Conservation (phyloP, 2,797 vertebrate genomes). For the Neomorphus geoffroyi region DNA sequence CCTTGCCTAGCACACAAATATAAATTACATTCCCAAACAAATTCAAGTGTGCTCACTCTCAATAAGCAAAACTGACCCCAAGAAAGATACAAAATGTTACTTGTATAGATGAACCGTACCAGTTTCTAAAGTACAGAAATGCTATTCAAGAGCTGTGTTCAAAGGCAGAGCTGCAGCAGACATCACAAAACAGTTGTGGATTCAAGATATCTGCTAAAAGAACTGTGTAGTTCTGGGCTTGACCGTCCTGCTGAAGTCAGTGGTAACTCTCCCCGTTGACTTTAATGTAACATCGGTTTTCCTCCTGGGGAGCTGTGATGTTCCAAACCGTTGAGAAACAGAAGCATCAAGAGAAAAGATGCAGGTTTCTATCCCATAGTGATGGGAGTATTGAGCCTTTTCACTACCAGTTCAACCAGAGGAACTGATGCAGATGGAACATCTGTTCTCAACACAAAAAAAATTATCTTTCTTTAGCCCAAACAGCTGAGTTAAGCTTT, state of each 20-base stretch:
- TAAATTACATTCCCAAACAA: background rate
- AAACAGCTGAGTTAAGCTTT: background rate
- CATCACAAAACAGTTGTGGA: background rate
- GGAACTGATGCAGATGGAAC: background rate
- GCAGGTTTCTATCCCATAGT: background rate
- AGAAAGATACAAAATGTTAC: background rate
- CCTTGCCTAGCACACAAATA: background rate
- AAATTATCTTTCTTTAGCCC: background rate
- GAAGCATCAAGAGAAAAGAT: background rate
- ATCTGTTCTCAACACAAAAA: background rate
- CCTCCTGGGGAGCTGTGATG: background rate
- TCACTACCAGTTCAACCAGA: background rate
- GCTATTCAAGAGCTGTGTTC: background rate
- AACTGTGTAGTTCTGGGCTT: background rate
- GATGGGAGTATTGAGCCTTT: background rate
- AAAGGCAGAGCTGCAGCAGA: background rate
- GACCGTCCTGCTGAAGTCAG: background rate
- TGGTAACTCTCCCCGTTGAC: background rate
- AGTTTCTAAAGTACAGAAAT: accelerated
- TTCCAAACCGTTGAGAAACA: background rate
- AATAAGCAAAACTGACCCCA: background rate
- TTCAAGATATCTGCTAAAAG: background rate
- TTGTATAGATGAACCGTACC: accelerated
- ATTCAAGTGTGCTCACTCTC: accelerated
- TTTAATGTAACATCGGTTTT: background rate